Percentiles rank a stretch among this genome's conserved stretches.
Evolutionary conservation across 2,888 invertebrate species (phyloP).

Genomic region (Timema cristinae): DNA sequence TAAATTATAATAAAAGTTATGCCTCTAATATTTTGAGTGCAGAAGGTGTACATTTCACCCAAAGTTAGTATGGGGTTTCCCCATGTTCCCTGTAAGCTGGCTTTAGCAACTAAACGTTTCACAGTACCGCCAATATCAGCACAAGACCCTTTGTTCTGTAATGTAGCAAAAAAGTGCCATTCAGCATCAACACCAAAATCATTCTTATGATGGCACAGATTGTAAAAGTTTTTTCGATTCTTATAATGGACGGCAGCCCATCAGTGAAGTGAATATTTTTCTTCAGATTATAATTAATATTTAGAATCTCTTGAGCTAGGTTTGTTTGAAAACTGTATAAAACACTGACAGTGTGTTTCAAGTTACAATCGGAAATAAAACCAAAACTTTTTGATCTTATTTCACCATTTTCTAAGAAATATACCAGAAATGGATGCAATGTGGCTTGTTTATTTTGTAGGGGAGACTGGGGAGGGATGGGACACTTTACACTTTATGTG

Average conservation of each 20-base stretch:
- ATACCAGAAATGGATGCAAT: too few species aligned
- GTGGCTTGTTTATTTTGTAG: too few species aligned
- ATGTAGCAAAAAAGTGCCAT: neutral
- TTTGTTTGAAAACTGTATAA: neutral
- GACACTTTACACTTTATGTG: too few species aligned
- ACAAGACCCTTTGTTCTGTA: neutral
- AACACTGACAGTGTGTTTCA: constrained; percentile 4
- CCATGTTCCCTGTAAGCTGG: neutral
- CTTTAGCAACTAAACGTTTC: neutral
- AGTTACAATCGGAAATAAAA: neutral
- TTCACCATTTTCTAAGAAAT: too few species aligned
- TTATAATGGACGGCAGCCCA: neutral
- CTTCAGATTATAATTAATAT: neutral
- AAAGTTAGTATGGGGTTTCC: neutral
- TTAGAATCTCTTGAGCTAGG: neutral
- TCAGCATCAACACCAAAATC: constrained; percentile 2
- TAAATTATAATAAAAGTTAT: neutral
- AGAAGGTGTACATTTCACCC: constrained; percentile 5
- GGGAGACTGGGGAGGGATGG: too few species aligned
- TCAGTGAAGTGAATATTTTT: neutral
- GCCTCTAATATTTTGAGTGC: neutral
- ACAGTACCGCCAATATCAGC: neutral
- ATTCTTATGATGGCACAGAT: constrained; percentile 5
- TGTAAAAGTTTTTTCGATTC: neutral
- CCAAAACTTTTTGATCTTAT: neutral